Base-by-base conservation (phyloP, 2,888 invertebrate species). In the Tortricodes alternella region DNA sequence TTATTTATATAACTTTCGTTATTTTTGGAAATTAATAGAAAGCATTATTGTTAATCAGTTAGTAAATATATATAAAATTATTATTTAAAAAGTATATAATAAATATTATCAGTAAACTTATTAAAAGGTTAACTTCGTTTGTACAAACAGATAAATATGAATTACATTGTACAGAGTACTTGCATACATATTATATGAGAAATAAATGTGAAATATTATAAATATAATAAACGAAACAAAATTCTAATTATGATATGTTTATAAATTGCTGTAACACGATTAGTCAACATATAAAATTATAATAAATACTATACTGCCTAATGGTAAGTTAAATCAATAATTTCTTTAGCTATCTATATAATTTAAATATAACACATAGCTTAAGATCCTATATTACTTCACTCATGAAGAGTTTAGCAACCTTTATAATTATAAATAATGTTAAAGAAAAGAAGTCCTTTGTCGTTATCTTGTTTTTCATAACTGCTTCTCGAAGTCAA, bases 241-340 rank as follows among this genome's bases (percentile, higher is more conserved):
- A 29, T 1, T 21, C 24, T 46, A 37, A 29, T 39, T 43, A 11
- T 51, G 46, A 61, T 46, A 61, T 49, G 48, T 51, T 34, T 56
- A 61, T 46, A 27, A 46, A 51, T 60, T 41, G 23, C 34, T 37
- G 48, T 43, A 24, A 35, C 11, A 15, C 16, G 4, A 44, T 56
- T 50, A 49, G 37, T 56, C 13, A 21, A 32, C 9, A n/a, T 34
- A 13, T n/a, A 34, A 41, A 41, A 38, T 34, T 43, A n/a, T 18
- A 43, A 43, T 16, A 35, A 34, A 18, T 44, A 27, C 39, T 46
- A 41, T 38, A 15, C 44, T 44, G 21, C 19, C 49, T 56, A 50
- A 32, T 18, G 49, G 32, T 49, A 56, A 49, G 23, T 44, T 50
- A 50, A 27, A n/a, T 19, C 7, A 23, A 35, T 13, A 16, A 9